Evolutionary conservation across 2,113 vertebrate species (phyloP).

Genomic region (Typhlomys cinereus): DNA sequence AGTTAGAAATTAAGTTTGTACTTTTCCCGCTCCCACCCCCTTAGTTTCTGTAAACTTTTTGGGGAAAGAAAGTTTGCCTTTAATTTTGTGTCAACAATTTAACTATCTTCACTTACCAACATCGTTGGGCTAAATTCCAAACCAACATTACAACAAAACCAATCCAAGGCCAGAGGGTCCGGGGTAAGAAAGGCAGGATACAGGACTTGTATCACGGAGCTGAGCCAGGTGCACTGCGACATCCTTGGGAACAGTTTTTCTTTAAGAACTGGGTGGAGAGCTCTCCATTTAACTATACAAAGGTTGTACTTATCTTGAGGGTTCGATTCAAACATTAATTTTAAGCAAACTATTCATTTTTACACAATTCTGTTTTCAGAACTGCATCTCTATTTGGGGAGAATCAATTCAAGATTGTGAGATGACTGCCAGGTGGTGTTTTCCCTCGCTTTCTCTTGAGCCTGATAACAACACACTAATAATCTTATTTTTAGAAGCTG

Average conservation of each 20-base stretch:
- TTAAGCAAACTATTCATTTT: background rate
- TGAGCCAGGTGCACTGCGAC: too few relatives aligned
- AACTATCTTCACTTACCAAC: background rate
- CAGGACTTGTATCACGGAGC: too few relatives aligned
- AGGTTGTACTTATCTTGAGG: background rate
- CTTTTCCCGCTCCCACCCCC: too few relatives aligned
- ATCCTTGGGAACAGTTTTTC: background rate
- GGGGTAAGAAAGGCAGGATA: accelerated
- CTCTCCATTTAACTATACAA: background rate
- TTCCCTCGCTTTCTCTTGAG: background rate
- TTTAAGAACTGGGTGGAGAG: background rate
- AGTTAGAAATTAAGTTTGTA: too few relatives aligned
- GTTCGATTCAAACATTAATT: background rate
- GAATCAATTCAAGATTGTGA: background rate
- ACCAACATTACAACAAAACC: too few relatives aligned
- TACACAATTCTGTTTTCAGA: background rate
- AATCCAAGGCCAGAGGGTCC: background rate
- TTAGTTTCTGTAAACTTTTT: background rate
- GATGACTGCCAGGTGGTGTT: background rate
- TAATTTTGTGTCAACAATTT: background rate
- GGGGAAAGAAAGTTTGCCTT: background rate
- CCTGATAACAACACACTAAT: background rate
- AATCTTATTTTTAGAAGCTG: slow-evolving; percentile 55
- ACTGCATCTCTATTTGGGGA: background rate
- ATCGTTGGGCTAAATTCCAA: background rate